Evolutionary conservation across 1,140 invertebrate genomes (phyloP).

Genomic region (Drosophila bocki): DNA sequence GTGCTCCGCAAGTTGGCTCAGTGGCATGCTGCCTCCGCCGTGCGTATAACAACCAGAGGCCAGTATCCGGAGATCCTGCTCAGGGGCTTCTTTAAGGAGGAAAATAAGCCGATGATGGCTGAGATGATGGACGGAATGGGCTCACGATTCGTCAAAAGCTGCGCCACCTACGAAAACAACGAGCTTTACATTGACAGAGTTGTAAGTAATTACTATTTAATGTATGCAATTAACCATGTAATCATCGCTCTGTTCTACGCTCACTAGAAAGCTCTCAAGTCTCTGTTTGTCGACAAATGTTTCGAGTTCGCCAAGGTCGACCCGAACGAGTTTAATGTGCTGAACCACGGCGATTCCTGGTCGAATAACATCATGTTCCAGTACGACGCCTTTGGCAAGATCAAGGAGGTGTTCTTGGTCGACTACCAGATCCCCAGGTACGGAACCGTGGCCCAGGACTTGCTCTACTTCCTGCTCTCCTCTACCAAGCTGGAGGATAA

Average conservation of each 20-base stretch:
- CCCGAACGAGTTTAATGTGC: slow-evolving; percentile 86
- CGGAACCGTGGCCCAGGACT: slow-evolving; percentile 67
- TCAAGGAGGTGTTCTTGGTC: slow-evolving; percentile 70
- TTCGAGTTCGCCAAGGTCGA: slow-evolving; percentile 61
- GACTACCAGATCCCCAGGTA: slow-evolving; percentile 73
- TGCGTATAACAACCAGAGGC: slow-evolving; percentile 85
- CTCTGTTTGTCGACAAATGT: slow-evolving; percentile 35
- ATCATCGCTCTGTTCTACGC: no score
- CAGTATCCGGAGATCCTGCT: slow-evolving; percentile 40
- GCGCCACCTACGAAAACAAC: slow-evolving; percentile 42
- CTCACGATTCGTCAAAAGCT: slow-evolving; percentile 42
- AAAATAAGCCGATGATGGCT: slow-evolving; percentile 34
- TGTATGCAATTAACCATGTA: background rate
- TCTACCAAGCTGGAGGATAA: slow-evolving; percentile 78
- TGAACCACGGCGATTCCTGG: slow-evolving; percentile 88
- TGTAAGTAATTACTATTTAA: slow-evolving; percentile 33
- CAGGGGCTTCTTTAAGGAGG: slow-evolving; percentile 52
- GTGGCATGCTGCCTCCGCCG: slow-evolving; percentile 45
- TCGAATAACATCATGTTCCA: slow-evolving; percentile 87
- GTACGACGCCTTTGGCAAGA: slow-evolving; percentile 85
- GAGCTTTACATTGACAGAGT: slow-evolving; percentile 64
- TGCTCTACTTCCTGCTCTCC: slow-evolving; percentile 70
- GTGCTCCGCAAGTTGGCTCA: slow-evolving; percentile 1
- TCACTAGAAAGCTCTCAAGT: slow-evolving; percentile 40
- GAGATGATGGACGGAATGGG: slow-evolving; percentile 46